A percentile compares a stretch with the other conserved stretches of the same genome.
Conservation (phyloP, 2,113 vertebrate species). For the Toxotes chatareus region DNA sequence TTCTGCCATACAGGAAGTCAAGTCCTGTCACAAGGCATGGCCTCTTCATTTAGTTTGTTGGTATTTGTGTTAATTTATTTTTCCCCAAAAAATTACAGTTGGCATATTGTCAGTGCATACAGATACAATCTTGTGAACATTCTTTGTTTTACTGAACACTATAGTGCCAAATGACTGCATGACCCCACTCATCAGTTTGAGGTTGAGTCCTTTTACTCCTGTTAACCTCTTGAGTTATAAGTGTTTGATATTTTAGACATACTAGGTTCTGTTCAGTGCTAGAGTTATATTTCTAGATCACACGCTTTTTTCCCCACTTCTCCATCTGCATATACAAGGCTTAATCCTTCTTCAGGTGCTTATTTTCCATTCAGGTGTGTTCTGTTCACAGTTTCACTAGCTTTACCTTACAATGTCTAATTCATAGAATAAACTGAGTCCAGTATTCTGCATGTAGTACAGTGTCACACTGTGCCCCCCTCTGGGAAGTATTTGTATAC, state of each 20-base stretch:
- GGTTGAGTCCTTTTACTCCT: constrained; percentile 16
- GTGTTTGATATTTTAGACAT: constrained; percentile 18
- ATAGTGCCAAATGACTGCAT: constrained; percentile 10
- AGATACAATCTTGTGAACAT: neutral
- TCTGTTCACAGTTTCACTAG: neutral
- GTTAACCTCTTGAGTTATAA: constrained; percentile 13
- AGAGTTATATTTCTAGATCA: neutral
- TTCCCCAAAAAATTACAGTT: neutral
- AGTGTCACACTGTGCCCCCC: neutral
- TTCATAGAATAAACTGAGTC: constrained; percentile 18
- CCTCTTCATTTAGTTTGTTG: neutral
- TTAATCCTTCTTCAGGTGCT: neutral
- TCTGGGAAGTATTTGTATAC: constrained; percentile 35
- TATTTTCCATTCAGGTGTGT: constrained; percentile 14
- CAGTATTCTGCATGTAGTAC: constrained; percentile 29
- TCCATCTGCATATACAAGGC: constrained; percentile 23
- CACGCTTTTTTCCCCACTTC: neutral
- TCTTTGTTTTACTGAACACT: constrained; percentile 1
- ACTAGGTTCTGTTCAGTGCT: neutral
- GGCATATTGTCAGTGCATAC: neutral
- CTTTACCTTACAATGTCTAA: constrained; percentile 27
- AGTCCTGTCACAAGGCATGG: constrained; percentile 3
- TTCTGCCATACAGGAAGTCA: neutral
- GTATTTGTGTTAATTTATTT: neutral
- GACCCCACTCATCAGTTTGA: constrained; percentile 10